Conservation (phyloP, 2,888 invertebrate genomes). For the Drosophila basisetae region DNA sequence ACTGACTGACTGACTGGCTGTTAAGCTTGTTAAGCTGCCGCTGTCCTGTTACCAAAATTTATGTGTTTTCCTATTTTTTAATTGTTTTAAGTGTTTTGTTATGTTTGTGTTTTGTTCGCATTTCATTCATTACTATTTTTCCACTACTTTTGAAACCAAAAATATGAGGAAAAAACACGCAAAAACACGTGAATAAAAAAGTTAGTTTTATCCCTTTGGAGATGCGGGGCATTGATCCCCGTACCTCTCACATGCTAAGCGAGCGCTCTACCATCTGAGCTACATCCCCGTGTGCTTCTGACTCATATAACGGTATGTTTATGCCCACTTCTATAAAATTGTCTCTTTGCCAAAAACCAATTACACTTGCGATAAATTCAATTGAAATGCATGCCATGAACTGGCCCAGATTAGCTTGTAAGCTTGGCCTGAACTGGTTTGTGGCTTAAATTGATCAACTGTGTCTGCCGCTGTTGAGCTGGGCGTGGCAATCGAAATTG, state of each 20-base stretch:
- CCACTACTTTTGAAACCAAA: background rate
- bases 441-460: conserved; percentile 30
- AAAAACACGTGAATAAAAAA: conserved; percentile 11
- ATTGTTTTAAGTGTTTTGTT: conserved; percentile 84
- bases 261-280: conserved; percentile 86
- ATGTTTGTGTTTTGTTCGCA: conserved; percentile 27
- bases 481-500: conserved; percentile 9
- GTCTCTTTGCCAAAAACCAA: conserved; percentile 26
- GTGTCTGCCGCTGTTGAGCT: background rate
- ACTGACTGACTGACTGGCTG: conserved; percentile 14
- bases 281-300: conserved; percentile 81
- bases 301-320: conserved; percentile 16
- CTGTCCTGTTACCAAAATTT: conserved; percentile 64
- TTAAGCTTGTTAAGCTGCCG: conserved; percentile 69
- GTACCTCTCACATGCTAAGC: conserved; percentile 86
- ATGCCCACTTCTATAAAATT: background rate
- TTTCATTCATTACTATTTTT: conserved; percentile 10
- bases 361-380: conserved; percentile 41
- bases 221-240: conserved; percentile 86
- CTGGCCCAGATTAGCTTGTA: conserved; percentile 29
- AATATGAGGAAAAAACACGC: background rate
- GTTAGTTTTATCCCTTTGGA: conserved; percentile 59
- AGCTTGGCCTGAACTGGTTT: conserved; percentile 64
- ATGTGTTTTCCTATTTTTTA: conserved; percentile 83
- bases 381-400: conserved; percentile 56